Conservation (phyloP, 2,797 vertebrate species). For the Urophycis tenuis region DNA sequence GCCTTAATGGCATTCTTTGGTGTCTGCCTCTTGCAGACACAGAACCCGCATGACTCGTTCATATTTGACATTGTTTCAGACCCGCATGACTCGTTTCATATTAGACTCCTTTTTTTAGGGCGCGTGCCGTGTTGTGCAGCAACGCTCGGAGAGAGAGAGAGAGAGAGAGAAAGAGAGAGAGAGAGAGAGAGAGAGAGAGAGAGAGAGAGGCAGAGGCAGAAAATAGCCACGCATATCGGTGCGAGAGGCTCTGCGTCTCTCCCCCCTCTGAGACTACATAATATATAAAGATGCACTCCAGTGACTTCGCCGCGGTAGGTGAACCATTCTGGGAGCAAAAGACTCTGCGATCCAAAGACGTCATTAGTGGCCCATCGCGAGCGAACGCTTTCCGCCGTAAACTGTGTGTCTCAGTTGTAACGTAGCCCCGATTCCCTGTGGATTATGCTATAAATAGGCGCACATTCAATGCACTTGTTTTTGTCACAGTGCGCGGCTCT, state of each 20-base stretch:
- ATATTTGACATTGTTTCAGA: constrained; percentile 24
- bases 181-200: no score
- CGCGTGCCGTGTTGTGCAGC: constrained; percentile 49
- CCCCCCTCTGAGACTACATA: constrained; percentile 54
- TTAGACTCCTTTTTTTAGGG: constrained; percentile 41
- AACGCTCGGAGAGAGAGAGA: constrained; percentile 39
- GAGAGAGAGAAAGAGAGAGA: no score
- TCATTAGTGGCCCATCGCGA: background rate
- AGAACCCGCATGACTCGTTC: constrained; percentile 29
- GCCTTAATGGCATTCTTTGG: background rate
- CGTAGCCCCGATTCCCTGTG: background rate
- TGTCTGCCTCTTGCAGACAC: background rate
- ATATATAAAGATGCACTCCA: constrained; percentile 30
- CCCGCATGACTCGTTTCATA: no score
- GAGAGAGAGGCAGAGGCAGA: constrained; percentile 52
- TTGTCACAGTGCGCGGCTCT: background rate
- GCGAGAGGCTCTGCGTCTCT: constrained; percentile 58
- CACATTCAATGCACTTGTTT: background rate
- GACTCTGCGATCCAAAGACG: background rate
- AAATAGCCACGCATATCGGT: constrained; percentile 62
- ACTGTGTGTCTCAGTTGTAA: background rate
- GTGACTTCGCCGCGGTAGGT: constrained; percentile 31
- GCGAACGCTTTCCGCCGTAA: background rate
- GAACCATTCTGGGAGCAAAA: constrained; percentile 30
- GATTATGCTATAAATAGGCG: background rate